Percentiles rank a stretch among this genome's conserved stretches.
phyloP scores from a whole-genome alignment of 2,888 invertebrate species.

The Leptodirus hochenwartii region DNA sequence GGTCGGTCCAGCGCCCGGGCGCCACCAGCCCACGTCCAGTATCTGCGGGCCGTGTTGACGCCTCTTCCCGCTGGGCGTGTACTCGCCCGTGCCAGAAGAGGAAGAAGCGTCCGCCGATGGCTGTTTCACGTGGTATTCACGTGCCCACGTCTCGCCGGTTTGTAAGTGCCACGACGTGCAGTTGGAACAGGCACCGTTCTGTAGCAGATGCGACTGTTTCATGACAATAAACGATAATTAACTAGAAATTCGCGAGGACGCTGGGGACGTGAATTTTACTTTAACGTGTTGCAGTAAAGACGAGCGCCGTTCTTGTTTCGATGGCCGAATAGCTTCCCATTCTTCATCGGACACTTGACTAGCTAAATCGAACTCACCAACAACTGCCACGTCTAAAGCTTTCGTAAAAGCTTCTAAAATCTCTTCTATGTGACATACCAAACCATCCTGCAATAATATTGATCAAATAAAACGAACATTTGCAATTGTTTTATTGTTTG shows the following conservation, averaged over 20 bases:
- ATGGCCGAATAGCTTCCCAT: conserved; percentile 62
- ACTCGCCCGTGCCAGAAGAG: conserved; percentile 3
- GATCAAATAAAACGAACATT: conserved; percentile 2
- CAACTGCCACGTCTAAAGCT: conserved; percentile 48
- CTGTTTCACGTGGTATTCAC: conserved; percentile 18
- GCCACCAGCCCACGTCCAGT: conserved; percentile 53
- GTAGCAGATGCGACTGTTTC: conserved; percentile 20
- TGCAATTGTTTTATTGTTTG: no score
- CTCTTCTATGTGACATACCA: conserved; percentile 51
- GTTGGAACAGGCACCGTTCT: conserved; percentile 29
- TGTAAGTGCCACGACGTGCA: conserved; percentile 37
- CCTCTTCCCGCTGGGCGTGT: conserved; percentile 11
- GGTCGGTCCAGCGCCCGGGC: conserved; percentile 46
- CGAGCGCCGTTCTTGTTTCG: conserved; percentile 44
- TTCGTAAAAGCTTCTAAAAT: conserved; percentile 44
- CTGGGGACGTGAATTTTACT: conserved; percentile 26
- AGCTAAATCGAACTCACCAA: conserved; percentile 52
- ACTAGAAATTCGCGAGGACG: conserved; percentile 6
- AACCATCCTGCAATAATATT: conserved; percentile 36
- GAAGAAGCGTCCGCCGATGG: conserved; percentile 2
- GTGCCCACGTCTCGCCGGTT: conserved; percentile 40
- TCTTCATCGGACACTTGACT: conserved; percentile 67
- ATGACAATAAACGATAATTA: conserved; percentile 1
- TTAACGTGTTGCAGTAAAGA: conserved; percentile 47
- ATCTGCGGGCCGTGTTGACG: conserved; percentile 23